These are phyloP conservation scores for Heliconius ethilla DNA, from an alignment of 2,888 invertebrate species.

Conservation along the genomic window DNA sequence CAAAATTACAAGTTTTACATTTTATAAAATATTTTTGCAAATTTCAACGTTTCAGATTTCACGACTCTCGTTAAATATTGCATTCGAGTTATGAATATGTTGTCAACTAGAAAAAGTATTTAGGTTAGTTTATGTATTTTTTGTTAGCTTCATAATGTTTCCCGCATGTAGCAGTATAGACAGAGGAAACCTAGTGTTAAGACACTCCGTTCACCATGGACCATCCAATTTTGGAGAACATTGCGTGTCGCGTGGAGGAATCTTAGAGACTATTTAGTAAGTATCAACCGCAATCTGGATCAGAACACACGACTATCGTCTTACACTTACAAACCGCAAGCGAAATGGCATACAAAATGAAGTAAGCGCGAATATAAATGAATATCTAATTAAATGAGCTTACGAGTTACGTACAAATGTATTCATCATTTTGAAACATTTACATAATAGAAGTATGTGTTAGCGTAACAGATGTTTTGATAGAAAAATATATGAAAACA, in stretches of 20 bases:
- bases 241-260: too few relatives aligned
- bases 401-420: slow-evolving; percentile 14
- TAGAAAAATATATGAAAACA: background rate
- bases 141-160: background rate
- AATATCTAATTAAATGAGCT: slow-evolving; percentile 17
- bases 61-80: too few relatives aligned
- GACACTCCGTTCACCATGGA: background rate
- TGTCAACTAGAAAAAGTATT: too few relatives aligned
- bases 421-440: slow-evolving; percentile 9
- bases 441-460: background rate
- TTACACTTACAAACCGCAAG: background rate
- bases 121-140: background rate
- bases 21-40: too few relatives aligned
- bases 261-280: background rate
- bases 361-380: slow-evolving; percentile 13
- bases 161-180: background rate
- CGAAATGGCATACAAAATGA: slow-evolving; percentile 3
- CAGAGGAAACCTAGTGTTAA: background rate
- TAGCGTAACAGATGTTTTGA: background rate
- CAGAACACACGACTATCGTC: background rate
- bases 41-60: too few relatives aligned
- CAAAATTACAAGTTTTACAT: too few relatives aligned
- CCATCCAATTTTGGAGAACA: too few relatives aligned
- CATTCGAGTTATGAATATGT: too few relatives aligned
- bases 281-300: background rate